Conservation (phyloP, 2,888 invertebrate genomes). For the Pseudococcus jackbeardsleyi region DNA sequence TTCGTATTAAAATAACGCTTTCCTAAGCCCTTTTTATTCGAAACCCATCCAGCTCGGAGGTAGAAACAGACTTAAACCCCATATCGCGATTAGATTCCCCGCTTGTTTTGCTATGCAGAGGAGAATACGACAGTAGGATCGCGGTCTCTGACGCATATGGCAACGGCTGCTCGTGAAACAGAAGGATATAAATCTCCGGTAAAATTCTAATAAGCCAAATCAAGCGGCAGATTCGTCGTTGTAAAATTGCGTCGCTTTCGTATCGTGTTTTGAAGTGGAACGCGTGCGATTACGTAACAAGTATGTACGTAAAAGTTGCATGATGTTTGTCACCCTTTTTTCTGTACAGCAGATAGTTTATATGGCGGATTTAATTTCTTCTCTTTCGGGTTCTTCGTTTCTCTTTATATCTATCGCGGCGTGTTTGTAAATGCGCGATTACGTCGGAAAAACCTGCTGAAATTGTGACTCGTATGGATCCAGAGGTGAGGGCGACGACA, state of each 20-base stretch:
- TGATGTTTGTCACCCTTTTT: slow-evolving; percentile 1
- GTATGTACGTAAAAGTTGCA: background rate
- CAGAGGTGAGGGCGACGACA: background rate
- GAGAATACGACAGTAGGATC: background rate
- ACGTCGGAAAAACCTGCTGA: slow-evolving; percentile 30
- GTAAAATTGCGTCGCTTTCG: background rate
- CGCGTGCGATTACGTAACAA: slow-evolving; percentile 10
- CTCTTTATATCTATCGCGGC: background rate
- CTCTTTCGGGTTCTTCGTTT: background rate
- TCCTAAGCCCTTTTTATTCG: background rate
- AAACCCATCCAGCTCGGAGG: background rate
- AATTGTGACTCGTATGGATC: background rate
- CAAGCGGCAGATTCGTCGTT: background rate
- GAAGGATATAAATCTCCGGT: background rate
- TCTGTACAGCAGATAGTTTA: background rate
- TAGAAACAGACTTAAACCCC: background rate
- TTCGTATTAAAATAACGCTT: background rate
- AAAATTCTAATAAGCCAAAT: slow-evolving; percentile 19
- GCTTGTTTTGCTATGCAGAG: background rate
- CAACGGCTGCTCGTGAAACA: background rate
- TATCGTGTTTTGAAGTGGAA: slow-evolving; percentile 2
- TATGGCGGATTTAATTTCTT: slow-evolving; percentile 1
- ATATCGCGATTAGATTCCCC: background rate
- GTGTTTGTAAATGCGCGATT: slow-evolving; percentile 7
- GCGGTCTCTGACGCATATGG: background rate